Base-by-base conservation (phyloP, 2,888 invertebrate genomes). In the Spicauda simplicius region DNA sequence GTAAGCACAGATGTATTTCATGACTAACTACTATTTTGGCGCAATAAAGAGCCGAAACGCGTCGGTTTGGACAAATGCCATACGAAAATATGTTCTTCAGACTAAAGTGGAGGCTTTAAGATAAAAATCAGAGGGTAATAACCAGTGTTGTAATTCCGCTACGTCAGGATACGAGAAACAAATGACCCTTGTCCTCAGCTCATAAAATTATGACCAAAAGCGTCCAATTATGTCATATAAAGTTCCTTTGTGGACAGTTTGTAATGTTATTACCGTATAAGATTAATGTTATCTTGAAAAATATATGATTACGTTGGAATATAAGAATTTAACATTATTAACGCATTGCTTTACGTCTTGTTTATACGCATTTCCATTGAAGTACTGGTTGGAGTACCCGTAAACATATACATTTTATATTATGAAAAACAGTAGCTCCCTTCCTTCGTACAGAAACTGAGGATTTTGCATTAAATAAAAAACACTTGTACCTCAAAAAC, bases 211-310 rank as follows among this genome's bases (percentile, higher is more conserved):
- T 59, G 65, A 54, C 65, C 45, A 50, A 65, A 59, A 59, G 30
- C 25, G 65, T 65, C 65, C 65, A 65, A 65, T 65, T 65, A 65
- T 59, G 65, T 65, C 65, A 48, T 65, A 65, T 65, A 65, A 59
- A 65, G 59, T 65, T 59, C 65, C 59, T 60, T 19, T 48, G 30
- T 59, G 45, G 59, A 59, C 54, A 60, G 54, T 65, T 65, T 60
- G 65, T 30, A 59, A 65, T 60, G 45, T 54, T 54, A 54, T 65
- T 65, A 65, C 18, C 41, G 59, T 58, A 19, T 54, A 60, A 59
- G 65, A 65, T 54, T 25, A 54, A 65, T 65, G 65, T 55, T 58
- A 48, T n/a, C 57, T 20, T 16, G n/a, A 53, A 57, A 64, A 50
- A 37, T 45, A 45, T 45, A 12, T 37, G 37, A 11, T 37, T 37